Evolutionary conservation across 2,797 vertebrate genomes (phyloP), one percentile per base, ranked within the genome.

Genomic region (Enteromius afrohamiltoni): DNA sequence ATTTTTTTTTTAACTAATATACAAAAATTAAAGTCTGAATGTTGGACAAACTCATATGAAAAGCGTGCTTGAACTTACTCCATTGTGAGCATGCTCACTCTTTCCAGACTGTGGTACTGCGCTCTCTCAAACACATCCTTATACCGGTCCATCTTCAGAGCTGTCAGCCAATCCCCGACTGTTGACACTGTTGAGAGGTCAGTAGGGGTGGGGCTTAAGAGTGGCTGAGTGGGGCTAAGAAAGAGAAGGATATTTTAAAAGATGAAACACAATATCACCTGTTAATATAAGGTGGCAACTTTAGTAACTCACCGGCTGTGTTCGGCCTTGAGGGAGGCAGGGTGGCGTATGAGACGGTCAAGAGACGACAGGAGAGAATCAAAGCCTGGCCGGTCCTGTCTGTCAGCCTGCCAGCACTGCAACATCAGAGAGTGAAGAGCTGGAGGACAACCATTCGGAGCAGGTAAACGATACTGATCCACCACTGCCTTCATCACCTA

Each of bases 401-500:
- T 93, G 13, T 98, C 95, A 0, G 95, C 94, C 65, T 96, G 95
- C 98, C 98, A 99, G 90, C 97, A 99, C 91, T 95, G 96, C 84
- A 99, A 96, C 98, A 99, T 99, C 68, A 99, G 93, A 5, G 97
- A 95, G 0, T 99, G 98, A 65, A 99, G 95, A n/a, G 95, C 95
- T 1, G 96, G 94, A 0, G 98, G 98, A 90, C 98, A 99, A 90
- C 95, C 96, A 51, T 95, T 94, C 0, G 98, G 98, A 0, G 97
- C 96, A 0, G 98, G 98, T 3, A 99, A 95, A 2, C 96, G 96
- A 88, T 97, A 99, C 76, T 98, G 97, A 0, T 99, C 97, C 21
- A 97, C 95, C 14, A 99, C 96, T 4, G 96, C 96, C 87, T 98
- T 98, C 96, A 99, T 98, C 81, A 99, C 98, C 98, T 99, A 90